These are phyloP conservation scores for Chaetura pelagica DNA, from an alignment of 2,113 vertebrate species.

Conservation along the genomic window DNA sequence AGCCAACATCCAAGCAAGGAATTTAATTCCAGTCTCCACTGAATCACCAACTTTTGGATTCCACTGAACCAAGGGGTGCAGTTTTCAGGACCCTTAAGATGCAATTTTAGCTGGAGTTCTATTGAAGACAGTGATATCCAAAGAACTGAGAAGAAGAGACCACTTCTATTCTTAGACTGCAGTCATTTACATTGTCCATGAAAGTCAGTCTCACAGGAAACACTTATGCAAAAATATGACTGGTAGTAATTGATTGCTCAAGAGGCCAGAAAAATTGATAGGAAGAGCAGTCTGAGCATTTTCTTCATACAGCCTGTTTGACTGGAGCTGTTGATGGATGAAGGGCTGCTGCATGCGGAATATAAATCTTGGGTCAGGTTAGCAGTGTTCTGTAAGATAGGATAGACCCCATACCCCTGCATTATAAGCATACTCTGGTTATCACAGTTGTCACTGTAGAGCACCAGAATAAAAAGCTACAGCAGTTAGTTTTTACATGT, in stretches of 20 bases:
- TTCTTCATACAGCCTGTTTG: background rate
- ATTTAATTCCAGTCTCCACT: background rate
- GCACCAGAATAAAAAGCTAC: background rate
- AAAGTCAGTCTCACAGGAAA: background rate
- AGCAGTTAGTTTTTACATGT: background rate
- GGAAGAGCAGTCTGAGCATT: background rate
- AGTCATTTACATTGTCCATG: background rate
- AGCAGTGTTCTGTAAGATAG: background rate
- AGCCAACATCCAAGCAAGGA: background rate
- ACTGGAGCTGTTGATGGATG: background rate
- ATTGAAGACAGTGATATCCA: background rate
- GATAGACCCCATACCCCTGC: background rate
- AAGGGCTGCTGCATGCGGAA: background rate
- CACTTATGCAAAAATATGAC: background rate
- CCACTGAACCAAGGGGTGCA: background rate
- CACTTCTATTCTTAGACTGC: background rate
- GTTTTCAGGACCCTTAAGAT: background rate
- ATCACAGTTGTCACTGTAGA: background rate
- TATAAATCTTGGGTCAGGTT: background rate
- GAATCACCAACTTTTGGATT: background rate
- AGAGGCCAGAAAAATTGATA: background rate
- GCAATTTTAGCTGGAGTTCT: background rate
- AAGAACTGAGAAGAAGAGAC: background rate
- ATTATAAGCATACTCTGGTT: background rate
- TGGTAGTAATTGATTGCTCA: background rate